phyloP scores from a whole-genome alignment of 2,113 vertebrate species.

The mouse (Mus musculus) region GRCm39 chr8:15448001-15448500 shows the following conservation, averaged over 20 bases:
- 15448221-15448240: background rate
- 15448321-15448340: background rate
- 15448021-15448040: too few relatives aligned
- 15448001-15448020: background rate
- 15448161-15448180: background rate
- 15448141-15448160: background rate
- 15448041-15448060: background rate
- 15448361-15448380: background rate
- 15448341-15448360: background rate
- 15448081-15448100: background rate
- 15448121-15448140: background rate
- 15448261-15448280: background rate
- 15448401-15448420: background rate
- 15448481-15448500: background rate
- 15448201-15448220: background rate
- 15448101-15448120: background rate
- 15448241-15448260: background rate
- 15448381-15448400: background rate
- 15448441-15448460: background rate
- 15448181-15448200: background rate
- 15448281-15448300: background rate
- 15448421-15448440: background rate
- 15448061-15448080: background rate
- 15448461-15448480: background rate
- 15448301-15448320: background rate